A percentile compares a stretch with the other conserved stretches of the same genome.
phyloP scores from a whole-genome alignment of 2,888 invertebrate species.

The Epiblema foenella region DNA sequence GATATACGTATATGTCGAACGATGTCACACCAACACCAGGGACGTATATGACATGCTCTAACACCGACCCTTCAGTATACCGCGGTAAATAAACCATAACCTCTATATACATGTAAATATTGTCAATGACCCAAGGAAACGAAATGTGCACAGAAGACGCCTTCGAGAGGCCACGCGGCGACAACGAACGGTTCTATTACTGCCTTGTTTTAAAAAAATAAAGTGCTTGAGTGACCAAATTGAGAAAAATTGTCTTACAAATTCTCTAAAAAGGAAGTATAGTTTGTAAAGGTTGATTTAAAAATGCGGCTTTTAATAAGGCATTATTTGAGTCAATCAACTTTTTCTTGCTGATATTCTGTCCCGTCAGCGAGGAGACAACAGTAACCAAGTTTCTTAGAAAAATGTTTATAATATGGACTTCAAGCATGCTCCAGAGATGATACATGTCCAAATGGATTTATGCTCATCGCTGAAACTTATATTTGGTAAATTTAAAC shows the following conservation, averaged over 20 bases:
- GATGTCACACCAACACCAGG: conserved; percentile 83
- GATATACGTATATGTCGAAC: conserved; percentile 53
- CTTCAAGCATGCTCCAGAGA: too few species aligned
- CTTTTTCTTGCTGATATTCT: too few species aligned
- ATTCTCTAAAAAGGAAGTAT: conserved; percentile 4
- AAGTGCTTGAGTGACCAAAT: conserved; percentile 24
- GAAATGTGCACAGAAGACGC: conserved; percentile 38
- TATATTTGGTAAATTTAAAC: too few species aligned
- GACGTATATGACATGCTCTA: conserved; percentile 62
- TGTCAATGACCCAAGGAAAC: conserved; percentile 46
- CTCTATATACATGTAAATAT: conserved; percentile 59
- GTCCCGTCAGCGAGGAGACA: too few species aligned
- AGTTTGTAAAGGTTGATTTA: background rate
- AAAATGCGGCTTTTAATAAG: background rate
- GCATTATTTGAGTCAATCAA: too few species aligned
- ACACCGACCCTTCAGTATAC: conserved; percentile 49
- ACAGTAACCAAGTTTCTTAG: too few species aligned
- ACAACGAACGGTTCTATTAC: conserved; percentile 5
- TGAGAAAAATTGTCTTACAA: conserved; percentile 21
- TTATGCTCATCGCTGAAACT: too few species aligned
- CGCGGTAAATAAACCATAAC: conserved; percentile 64
- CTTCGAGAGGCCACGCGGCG: conserved; percentile 9
- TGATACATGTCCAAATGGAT: too few species aligned
- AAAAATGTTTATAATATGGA: too few species aligned
- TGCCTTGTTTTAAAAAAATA: conserved; percentile 16